These are phyloP conservation scores for Pyrochroa serraticornis DNA, from an alignment of 2,888 invertebrate genomes.

Conservation along the genomic window DNA sequence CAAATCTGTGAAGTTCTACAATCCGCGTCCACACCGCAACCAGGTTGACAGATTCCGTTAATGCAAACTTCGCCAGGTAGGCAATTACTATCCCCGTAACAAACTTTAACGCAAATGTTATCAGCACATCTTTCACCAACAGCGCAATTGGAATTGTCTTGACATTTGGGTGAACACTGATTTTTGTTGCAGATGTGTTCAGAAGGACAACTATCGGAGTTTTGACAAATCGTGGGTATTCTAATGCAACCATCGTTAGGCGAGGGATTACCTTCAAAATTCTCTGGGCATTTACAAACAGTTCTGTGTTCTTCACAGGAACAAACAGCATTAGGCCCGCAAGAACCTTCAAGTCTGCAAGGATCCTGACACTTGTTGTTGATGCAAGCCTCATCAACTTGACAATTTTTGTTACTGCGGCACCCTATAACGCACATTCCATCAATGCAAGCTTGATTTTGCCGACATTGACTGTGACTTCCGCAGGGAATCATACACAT, in stretches of 20 bases:
- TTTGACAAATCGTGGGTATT: constrained; percentile 73
- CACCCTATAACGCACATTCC: constrained; percentile 85
- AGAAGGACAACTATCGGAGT: constrained; percentile 74
- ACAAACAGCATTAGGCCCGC: constrained; percentile 86
- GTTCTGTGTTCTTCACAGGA: constrained; percentile 75
- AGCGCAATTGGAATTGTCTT: constrained; percentile 75
- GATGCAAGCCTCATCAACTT: constrained; percentile 77
- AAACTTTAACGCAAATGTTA: constrained; percentile 81
- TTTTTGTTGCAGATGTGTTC: constrained; percentile 80
- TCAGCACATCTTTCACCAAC: constrained; percentile 83
- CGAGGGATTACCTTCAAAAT: constrained; percentile 86
- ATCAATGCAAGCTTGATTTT: constrained; percentile 79
- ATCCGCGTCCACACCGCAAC: constrained; percentile 82
- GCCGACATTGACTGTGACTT: constrained; percentile 80
- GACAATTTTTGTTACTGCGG: constrained; percentile 82
- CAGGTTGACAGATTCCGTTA: constrained; percentile 78
- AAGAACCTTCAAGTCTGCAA: constrained; percentile 75
- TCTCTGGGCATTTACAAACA: constrained; percentile 80
- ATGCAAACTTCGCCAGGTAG: constrained; percentile 87
- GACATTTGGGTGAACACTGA: constrained; percentile 80
- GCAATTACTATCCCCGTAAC: constrained; percentile 89
- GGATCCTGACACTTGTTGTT: constrained; percentile 86
- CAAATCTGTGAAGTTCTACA: constrained; percentile 83
- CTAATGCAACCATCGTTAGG: constrained; percentile 89
- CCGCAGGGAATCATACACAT: constrained; percentile 81